Evolutionary conservation across 2,113 vertebrate genomes (phyloP).

Genomic region (Pangasianodon gigas): DNA sequence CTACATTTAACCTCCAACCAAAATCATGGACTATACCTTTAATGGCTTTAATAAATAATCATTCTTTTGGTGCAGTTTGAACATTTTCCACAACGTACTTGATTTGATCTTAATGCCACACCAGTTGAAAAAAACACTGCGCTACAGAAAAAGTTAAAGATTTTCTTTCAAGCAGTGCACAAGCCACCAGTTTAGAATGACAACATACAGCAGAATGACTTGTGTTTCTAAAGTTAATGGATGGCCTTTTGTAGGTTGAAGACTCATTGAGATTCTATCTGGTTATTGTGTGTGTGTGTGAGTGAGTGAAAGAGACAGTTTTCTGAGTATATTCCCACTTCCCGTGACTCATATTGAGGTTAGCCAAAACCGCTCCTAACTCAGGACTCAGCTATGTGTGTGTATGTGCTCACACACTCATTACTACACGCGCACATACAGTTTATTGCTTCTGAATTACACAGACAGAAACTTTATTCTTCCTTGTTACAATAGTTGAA

Average conservation of each 20-base stretch:
- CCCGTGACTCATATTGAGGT: slow-evolving; percentile 50
- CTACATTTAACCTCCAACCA: background rate
- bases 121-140: background rate
- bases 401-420: background rate
- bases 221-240: slow-evolving; percentile 5
- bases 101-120: background rate
- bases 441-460: background rate
- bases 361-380: slow-evolving; percentile 42
- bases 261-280: background rate
- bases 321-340: slow-evolving; percentile 36
- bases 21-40: background rate
- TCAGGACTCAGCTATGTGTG: slow-evolving; percentile 42
- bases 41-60: background rate
- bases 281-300: slow-evolving; percentile 25
- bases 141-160: background rate
- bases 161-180: background rate
- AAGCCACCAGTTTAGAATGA: background rate
- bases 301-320: slow-evolving; percentile 21
- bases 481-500: background rate
- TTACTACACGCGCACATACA: slow-evolving; percentile 21
- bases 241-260: background rate
- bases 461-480: background rate
- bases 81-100: background rate
- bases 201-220: background rate
- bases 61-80: background rate